Base-by-base conservation (phyloP, 2,888 invertebrate genomes). In the Torymus auratus region DNA sequence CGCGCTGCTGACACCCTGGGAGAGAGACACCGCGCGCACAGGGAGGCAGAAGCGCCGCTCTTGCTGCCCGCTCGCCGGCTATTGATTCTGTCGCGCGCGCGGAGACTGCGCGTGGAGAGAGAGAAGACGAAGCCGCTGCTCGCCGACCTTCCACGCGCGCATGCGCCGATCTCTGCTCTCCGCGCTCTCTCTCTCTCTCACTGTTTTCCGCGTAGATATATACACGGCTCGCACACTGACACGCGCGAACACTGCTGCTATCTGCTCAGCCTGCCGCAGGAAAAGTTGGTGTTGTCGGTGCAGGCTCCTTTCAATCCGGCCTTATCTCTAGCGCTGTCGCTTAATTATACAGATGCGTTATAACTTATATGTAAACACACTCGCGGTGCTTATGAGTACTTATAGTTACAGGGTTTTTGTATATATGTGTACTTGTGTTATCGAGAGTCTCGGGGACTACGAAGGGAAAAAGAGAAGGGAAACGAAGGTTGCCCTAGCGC, bases 401-500 rank as follows among this genome's bases (percentile, higher is more conserved):
- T 41, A 41, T 41, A 41, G 5, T 41, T 41, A 7, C 7, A 41
- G 41, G 41, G 41, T 7, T 41, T 41, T 1, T 41, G 20, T 20
- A 20, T 20, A 2, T 20, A 20, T 2, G 1, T 20, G 20, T 20
- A 2, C 0, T 0, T 41, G 41, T 41, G 41, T 41, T 41, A 41
- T 41, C 41, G 68, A 55, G 55, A 64, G 71, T 61, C 67, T 14
- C 23, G 76, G 17, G 56, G 15, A 7, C 41, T 5, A 41, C 41
- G 41, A 41, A 71, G 58, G 78, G 71, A 76, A 71, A 78, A 71
- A 71, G 78, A 71, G 78, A 71, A 71, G 78, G 65, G 71, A 69
- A 50, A 56, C 41, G 41, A 56, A 23, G 13, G 14, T 60, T 20
- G n/a, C 41, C 41, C 41, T 41, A 7, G 41, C 15, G 61, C 58